A percentile compares a stretch with the other conserved stretches of the same genome.
phyloP scores from a whole-genome alignment of 2,888 invertebrate species.

The Chloromyia formosa region DNA sequence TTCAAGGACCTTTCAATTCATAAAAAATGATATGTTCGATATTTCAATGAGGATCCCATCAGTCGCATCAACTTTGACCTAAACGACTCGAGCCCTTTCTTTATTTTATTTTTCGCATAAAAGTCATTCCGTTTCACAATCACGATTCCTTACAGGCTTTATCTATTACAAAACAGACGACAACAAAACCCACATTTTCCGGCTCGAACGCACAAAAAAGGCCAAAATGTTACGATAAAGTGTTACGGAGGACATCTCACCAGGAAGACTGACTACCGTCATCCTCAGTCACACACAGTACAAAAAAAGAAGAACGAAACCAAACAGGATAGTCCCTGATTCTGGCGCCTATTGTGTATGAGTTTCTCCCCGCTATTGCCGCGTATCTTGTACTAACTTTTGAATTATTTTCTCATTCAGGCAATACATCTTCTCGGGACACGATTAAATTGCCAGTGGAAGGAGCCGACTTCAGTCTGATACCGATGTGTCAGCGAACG shows the following conservation, averaged over 20 bases:
- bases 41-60: too few relatives aligned
- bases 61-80: too few relatives aligned
- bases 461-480: neutral
- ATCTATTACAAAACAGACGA: constrained; percentile 10
- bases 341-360: neutral
- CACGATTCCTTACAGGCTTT: neutral
- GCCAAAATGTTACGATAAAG: constrained; percentile 25
- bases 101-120: neutral
- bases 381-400: neutral
- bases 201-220: constrained; percentile 2
- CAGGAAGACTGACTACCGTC: neutral
- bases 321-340: neutral
- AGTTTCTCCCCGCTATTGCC: neutral
- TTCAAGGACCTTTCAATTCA: too few relatives aligned
- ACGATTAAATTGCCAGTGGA: constrained; percentile 23
- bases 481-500: neutral
- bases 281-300: neutral
- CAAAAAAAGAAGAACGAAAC: too few relatives aligned
- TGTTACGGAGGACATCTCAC: constrained; percentile 18
- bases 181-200: constrained; percentile 5
- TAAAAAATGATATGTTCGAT: too few relatives aligned
- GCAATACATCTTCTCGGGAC: constrained; percentile 16
- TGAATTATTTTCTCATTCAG: constrained; percentile 20
- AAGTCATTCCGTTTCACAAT: neutral
- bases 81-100: neutral